A percentile compares a stretch with the other conserved stretches of the same genome.
These are phyloP conservation scores for Phalacrocorax pelagicus DNA, from an alignment of 2,113 vertebrate genomes.

Conservation along the genomic window DNA sequence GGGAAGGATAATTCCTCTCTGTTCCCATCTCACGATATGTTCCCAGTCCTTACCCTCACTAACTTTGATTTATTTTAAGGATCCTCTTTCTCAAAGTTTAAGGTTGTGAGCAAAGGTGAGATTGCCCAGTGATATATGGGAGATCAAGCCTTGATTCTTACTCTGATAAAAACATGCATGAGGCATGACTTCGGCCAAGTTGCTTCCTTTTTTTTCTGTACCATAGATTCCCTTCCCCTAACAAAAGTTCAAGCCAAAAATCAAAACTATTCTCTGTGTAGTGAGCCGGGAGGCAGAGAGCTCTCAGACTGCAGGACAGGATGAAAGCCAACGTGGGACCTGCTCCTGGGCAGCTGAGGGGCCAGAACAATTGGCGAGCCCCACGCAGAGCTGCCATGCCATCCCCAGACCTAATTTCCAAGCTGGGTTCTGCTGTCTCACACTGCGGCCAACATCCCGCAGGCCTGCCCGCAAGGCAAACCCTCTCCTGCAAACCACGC, in stretches of 20 bases:
- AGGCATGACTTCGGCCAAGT: not conserved
- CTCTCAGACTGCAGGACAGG: not conserved
- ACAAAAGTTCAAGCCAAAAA: not conserved
- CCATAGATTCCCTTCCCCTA: not conserved
- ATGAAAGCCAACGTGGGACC: not conserved
- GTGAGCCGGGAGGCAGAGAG: not conserved
- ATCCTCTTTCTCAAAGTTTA: not conserved
- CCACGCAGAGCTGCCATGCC: not conserved
- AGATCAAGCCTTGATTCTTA: not conserved
- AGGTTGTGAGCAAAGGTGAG: not conserved
- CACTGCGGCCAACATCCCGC: not conserved
- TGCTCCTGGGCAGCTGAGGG: accelerated
- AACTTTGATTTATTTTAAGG: not conserved
- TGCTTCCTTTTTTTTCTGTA: not conserved
- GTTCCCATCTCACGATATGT: not conserved
- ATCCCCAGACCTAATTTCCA: not conserved
- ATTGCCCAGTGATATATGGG: not conserved
- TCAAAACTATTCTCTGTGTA: not conserved
- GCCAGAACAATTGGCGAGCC: not conserved
- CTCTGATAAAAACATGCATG: not conserved
- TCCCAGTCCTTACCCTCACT: not conserved
- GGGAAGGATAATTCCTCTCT: not conserved
- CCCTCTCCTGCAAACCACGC: not conserved
- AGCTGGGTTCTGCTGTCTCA: not conserved
- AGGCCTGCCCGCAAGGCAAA: not conserved